These are phyloP conservation scores for Julus scandinavius DNA, from an alignment of 2,888 invertebrate species.

Conservation along the genomic window DNA sequence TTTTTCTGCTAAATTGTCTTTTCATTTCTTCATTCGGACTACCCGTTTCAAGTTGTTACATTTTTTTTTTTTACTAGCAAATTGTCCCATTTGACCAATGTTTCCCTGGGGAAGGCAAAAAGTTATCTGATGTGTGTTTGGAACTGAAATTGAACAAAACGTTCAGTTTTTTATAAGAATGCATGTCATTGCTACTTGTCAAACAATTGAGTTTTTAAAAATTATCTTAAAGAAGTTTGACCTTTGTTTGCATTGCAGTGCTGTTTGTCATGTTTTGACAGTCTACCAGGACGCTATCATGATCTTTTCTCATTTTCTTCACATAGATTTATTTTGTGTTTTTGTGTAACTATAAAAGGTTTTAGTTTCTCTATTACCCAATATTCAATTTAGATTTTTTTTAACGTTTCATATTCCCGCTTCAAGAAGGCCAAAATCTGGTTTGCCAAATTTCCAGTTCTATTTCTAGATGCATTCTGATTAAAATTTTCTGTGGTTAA, in stretches of 20 bases:
- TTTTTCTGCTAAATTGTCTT: background rate
- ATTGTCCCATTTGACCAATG: background rate
- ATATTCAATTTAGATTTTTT: too few species aligned
- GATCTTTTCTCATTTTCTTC: too few species aligned
- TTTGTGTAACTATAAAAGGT: too few species aligned
- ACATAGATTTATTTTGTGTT: too few species aligned
- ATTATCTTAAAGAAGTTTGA: background rate
- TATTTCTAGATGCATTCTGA: too few species aligned
- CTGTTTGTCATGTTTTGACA: background rate
- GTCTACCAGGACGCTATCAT: background rate
- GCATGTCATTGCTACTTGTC: background rate
- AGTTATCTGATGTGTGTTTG: background rate
- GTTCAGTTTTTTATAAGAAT: background rate
- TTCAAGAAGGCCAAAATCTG: too few species aligned
- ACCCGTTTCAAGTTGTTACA: background rate
- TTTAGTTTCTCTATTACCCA: too few species aligned
- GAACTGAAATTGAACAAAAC: background rate
- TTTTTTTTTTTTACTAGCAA: background rate
- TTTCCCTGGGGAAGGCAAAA: background rate
- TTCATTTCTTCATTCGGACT: background rate
- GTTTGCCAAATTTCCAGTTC: too few species aligned
- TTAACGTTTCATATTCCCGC: too few species aligned
- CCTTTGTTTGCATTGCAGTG: background rate
- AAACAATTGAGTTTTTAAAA: background rate
- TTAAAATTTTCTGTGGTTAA: too few species aligned